A percentile compares a stretch with the other conserved stretches of the same genome.
These are phyloP conservation scores for Tipula vernalis DNA, from an alignment of 2,888 invertebrate species.

Conservation along the genomic window DNA sequence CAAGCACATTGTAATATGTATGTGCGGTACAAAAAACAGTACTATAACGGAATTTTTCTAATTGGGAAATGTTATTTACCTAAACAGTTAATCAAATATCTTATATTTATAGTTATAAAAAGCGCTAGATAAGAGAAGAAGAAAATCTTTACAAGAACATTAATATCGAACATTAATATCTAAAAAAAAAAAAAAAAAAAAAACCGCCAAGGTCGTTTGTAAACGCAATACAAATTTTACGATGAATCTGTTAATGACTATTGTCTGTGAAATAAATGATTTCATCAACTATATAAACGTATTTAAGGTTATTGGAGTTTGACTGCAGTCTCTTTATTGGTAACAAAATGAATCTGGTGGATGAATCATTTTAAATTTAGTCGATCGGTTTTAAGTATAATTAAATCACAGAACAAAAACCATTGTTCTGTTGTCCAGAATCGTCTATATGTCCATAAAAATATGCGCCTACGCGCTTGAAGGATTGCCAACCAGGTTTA, in stretches of 20 bases:
- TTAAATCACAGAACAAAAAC: not conserved
- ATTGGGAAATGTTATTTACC: not conserved
- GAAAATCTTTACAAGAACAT: not conserved
- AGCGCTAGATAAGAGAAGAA: not conserved
- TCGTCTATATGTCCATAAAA: not conserved
- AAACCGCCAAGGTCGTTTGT: not conserved
- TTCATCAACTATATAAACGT: not conserved
- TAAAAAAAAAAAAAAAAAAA: not conserved
- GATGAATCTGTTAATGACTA: not conserved
- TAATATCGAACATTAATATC: too few relatives aligned
- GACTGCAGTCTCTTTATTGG: not conserved
- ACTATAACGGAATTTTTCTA: not conserved
- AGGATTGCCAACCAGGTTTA: not conserved
- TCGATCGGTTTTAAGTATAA: not conserved
- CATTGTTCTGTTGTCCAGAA: not conserved
- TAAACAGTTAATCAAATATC: not conserved
- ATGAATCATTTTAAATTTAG: not conserved
- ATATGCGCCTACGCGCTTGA: not conserved
- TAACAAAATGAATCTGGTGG: not conserved
- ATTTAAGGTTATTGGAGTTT: not conserved
- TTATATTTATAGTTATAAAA: not conserved
- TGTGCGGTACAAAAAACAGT: not conserved
- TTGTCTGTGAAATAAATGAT: not conserved
- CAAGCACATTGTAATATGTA: not conserved
- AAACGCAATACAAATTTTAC: not conserved